A percentile compares a stretch with the other conserved stretches of the same genome.
These are phyloP conservation scores for Agrotis ipsilon DNA, from an alignment of 2,888 invertebrate species.

Conservation along the genomic window DNA sequence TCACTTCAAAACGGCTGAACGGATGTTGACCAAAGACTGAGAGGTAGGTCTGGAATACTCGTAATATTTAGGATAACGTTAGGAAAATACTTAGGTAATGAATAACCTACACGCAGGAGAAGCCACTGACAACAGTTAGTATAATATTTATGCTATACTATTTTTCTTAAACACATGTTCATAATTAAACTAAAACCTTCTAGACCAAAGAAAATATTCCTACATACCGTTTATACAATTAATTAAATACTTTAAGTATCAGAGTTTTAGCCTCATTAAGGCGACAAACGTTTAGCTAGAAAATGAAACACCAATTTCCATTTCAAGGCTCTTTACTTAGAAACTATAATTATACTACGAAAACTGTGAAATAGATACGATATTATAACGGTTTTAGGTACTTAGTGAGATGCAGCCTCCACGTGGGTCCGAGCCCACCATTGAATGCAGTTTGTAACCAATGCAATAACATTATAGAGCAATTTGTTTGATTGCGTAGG, in stretches of 20 bases:
- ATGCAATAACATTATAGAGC: constrained; percentile 71
- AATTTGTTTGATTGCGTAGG: constrained; percentile 76
- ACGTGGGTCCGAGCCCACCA: constrained; percentile 57
- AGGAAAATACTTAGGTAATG: too few relatives aligned
- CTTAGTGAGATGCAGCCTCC: constrained; percentile 49
- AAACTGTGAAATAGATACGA: constrained; percentile 11
- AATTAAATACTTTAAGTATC: constrained; percentile 5
- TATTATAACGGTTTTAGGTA: constrained; percentile 31
- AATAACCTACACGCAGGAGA: too few relatives aligned
- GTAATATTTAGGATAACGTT: too few relatives aligned
- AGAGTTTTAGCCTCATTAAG: constrained; percentile 27
- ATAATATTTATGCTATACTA: neutral
- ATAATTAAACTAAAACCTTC: neutral
- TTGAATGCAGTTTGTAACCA: constrained; percentile 55
- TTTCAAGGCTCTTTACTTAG: constrained; percentile 27
- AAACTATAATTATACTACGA: constrained; percentile 36
- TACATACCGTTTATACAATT: neutral
- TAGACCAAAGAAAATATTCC: neutral
- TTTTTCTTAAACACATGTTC: neutral
- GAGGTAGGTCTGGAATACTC: too few relatives aligned
- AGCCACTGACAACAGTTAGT: too few relatives aligned
- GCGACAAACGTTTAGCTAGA: constrained; percentile 24
- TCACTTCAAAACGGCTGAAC: too few relatives aligned
- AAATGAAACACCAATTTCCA: constrained; percentile 20
- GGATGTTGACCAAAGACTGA: too few relatives aligned